Base-by-base conservation (phyloP, 2,888 invertebrate genomes). In the Eilema depressum region DNA sequence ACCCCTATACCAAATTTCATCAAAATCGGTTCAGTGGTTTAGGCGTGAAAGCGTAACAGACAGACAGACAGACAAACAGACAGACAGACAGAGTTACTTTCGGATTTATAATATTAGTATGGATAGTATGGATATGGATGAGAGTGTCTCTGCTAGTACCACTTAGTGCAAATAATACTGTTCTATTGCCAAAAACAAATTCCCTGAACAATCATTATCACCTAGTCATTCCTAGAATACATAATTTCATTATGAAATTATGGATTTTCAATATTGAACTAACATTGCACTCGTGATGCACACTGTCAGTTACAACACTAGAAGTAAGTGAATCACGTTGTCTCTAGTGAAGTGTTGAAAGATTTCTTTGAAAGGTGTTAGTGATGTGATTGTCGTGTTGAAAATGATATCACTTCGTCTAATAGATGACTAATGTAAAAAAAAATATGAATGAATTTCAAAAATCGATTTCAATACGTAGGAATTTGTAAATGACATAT, bases 311-410 rank as follows among this genome's bases (percentile, higher is more conserved):
- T 75, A 65, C 81, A 68, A 69, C 69, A 76, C 33, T 53, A 25
- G 41, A 68, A 65, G 70, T 33, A 41, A 12, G 59, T 80, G 81
- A 83, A 26, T 78, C 81, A 80, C 59, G 41, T 60, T 11, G 33
- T 37, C 33, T 64, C 62, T 41, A 20, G 14, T 12, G 59, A 62
- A 41, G 66, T 79, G 69, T 64, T 23, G 73, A 63, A 79, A 81
- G 60, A 56, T 26, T 68, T 73, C 28, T 2, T 61, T 62, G 63
- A 33, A 71, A 23, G 33, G 11, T 30, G 25, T 61, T n/a, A 14
- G 26, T 37, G n/a, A 20, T 66, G 17, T 65, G 30, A 56, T 28
- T 65, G 8, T 53, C 47, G 10, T 30, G n/a, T 28, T 10, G 12
- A 1, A n/a, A 2, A 17, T 53, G 53, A 53, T n/a, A n/a, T 53